These are phyloP conservation scores for Pitangus sulphuratus DNA, from an alignment of 2,797 vertebrate species.

Conservation along the genomic window DNA sequence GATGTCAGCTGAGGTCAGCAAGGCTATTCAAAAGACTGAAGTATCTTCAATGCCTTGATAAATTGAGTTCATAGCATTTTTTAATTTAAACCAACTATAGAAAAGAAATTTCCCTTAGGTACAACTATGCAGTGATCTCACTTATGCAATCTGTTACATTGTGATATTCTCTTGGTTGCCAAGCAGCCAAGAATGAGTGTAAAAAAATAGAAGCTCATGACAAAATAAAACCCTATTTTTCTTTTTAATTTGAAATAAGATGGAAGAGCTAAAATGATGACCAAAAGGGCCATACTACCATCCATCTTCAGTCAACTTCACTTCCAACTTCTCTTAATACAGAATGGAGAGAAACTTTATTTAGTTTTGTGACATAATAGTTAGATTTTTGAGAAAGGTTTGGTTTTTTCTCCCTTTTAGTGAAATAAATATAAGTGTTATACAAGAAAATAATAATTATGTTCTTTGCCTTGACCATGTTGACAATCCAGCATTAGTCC, in stretches of 20 bases:
- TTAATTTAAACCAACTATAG: not conserved
- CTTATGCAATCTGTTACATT: not conserved
- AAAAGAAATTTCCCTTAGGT: slow-evolving; percentile 8
- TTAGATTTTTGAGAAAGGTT: not conserved
- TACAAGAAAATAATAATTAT: not conserved
- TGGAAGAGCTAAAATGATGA: not conserved
- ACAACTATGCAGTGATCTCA: not conserved
- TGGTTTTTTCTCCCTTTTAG: not conserved
- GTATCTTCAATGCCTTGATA: not conserved
- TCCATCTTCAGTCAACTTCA: not conserved
- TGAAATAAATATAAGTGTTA: not conserved
- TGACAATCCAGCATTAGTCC: not conserved
- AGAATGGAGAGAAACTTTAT: not conserved
- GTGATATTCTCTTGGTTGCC: not conserved
- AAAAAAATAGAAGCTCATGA: not conserved
- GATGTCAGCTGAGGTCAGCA: not conserved
- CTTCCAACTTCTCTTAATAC: not conserved
- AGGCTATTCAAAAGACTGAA: not conserved
- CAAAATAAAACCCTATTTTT: not conserved
- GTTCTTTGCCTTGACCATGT: not conserved
- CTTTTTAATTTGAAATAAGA: not conserved
- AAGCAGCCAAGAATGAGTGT: not conserved
- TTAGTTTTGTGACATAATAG: not conserved
- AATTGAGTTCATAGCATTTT: not conserved
- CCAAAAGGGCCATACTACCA: not conserved